These are phyloP conservation scores for Cryptoblepharus egeriae DNA, from an alignment of 2,797 vertebrate species.

Conservation along the genomic window DNA sequence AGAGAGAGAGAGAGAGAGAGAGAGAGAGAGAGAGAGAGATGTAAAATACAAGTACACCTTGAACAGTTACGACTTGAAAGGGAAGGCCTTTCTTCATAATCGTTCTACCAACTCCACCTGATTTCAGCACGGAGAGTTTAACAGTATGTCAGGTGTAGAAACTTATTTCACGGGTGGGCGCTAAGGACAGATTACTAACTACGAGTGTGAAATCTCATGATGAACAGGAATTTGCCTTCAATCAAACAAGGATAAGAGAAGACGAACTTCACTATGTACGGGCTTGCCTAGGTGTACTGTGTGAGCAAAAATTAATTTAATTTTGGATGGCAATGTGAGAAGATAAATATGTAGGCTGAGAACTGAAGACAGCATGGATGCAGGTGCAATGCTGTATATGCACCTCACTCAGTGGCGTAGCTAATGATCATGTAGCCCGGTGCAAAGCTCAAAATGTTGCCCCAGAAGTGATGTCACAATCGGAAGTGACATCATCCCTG, in stretches of 20 bases:
- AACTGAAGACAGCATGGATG: neutral
- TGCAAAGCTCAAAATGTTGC: no score
- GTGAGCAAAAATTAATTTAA: neutral
- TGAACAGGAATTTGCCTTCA: neutral
- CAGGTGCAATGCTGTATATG: neutral
- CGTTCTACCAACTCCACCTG: neutral
- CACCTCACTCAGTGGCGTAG: no score
- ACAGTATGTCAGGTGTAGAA: constrained; percentile 2
- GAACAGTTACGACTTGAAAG: neutral
- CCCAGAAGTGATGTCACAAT: no score
- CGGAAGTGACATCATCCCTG: no score
- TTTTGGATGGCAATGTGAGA: neutral
- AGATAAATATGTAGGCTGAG: neutral
- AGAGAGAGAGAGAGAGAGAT: no score
- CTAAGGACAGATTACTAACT: constrained; percentile 11
- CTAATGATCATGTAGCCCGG: no score
- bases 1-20: no score
- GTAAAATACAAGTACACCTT: neutral
- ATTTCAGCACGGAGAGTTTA: neutral
- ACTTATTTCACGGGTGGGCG: constrained; percentile 18
- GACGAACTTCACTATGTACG: neutral
- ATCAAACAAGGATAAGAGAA: constrained; percentile 3
- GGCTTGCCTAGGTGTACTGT: neutral
- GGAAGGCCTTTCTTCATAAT: neutral
- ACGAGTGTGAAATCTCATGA: constrained; percentile 1